A percentile compares a stretch with the other conserved stretches of the same genome.
Evolutionary conservation across 2,797 vertebrate species (phyloP).

Genomic region (Gymnoscopelus braueri): DNA sequence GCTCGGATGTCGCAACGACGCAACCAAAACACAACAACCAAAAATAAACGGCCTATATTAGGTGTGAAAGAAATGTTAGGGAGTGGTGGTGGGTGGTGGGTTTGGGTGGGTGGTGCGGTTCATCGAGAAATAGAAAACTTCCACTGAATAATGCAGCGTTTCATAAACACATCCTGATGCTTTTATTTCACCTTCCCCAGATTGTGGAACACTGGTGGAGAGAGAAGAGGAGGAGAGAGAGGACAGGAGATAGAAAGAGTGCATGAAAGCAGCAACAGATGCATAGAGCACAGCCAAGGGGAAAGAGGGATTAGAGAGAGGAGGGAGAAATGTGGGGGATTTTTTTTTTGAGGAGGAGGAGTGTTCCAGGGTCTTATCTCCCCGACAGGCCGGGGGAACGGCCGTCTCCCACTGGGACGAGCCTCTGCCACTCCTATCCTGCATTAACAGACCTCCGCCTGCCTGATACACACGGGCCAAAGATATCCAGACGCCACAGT

Average conservation of each 20-base stretch:
- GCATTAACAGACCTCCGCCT: constrained; percentile 30
- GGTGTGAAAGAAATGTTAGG: no score
- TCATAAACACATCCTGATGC: not conserved
- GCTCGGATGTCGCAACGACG: not conserved
- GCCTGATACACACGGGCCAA: constrained; percentile 29
- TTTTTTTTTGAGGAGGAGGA: constrained; percentile 7
- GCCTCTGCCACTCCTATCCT: constrained; percentile 58
- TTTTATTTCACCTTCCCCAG: not conserved
- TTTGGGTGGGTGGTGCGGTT: no score
- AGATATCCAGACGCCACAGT: constrained; percentile 14
- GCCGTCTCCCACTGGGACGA: constrained; percentile 49
- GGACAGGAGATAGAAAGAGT: constrained; percentile 23
- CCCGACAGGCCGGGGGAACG: constrained; percentile 59
- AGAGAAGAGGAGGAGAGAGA: constrained; percentile 22
- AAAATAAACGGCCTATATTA: constrained; percentile 7
- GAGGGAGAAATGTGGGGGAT: constrained; percentile 24
- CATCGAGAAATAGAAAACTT: not conserved
- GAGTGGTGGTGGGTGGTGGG: no score
- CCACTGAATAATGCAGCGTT: not conserved
- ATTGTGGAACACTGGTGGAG: not conserved
- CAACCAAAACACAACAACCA: not conserved
- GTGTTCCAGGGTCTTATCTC: constrained; percentile 69
- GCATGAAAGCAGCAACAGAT: constrained; percentile 1
- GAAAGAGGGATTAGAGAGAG: constrained; percentile 15
- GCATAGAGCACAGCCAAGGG: not conserved